Evolutionary conservation across 2,888 invertebrate species (phyloP).

Genomic region (Pyrocoelia pectoralis): DNA sequence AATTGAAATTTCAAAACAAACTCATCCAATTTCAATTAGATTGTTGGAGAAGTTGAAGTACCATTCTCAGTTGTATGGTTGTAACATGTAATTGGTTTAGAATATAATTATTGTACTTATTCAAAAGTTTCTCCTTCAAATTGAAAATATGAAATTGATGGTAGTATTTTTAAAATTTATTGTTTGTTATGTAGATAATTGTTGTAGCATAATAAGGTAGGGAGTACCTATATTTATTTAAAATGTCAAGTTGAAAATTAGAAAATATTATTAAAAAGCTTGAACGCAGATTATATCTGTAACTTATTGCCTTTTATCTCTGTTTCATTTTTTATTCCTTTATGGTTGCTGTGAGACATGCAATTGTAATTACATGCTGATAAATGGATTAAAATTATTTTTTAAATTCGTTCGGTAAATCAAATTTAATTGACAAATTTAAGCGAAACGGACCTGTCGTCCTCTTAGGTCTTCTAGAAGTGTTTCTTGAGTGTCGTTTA

Average conservation of each 20-base stretch:
- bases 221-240: neutral
- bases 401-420: too few relatives aligned
- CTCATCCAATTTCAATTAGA: conserved; percentile 48
- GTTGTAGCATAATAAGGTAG: neutral
- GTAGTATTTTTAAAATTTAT: neutral
- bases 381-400: too few relatives aligned
- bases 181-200: neutral
- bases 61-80: conserved; percentile 24
- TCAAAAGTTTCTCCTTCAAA: neutral
- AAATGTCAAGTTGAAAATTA: neutral
- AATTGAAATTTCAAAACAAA: conserved; percentile 47
- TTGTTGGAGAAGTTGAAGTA: conserved; percentile 42
- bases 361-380: too few relatives aligned
- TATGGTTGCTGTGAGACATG: too few relatives aligned
- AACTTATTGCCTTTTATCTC: neutral
- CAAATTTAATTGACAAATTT: too few relatives aligned
- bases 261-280: neutral
- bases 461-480: too few relatives aligned
- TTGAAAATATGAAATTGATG: neutral
- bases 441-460: too few relatives aligned
- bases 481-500: too few relatives aligned
- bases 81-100: conserved; percentile 24
- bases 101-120: conserved; percentile 11
- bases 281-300: conserved; percentile 1
- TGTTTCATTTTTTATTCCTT: neutral